Percentiles rank a stretch among this genome's conserved stretches.
phyloP scores from a whole-genome alignment of 2,888 invertebrate species.

The Morpho deidamia region DNA sequence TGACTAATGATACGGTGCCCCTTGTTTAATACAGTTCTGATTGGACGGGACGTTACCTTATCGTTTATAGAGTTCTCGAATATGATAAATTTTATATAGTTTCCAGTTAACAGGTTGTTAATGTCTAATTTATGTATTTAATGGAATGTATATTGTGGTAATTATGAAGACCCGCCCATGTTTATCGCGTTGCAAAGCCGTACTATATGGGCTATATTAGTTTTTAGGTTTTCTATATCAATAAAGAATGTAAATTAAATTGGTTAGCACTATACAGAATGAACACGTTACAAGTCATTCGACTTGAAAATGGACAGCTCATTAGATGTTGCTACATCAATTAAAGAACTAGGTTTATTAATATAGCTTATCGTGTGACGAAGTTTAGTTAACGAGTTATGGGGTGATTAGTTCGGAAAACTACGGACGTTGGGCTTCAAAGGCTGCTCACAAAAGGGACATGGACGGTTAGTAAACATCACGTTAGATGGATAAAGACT shows the following conservation, averaged over 20 bases:
- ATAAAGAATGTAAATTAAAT: too few species aligned
- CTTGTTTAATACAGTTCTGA: constrained; percentile 23
- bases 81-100: constrained; percentile 19
- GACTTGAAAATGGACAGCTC: too few species aligned
- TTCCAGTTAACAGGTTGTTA: constrained; percentile 17
- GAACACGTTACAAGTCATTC: too few species aligned
- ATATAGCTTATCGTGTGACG: background rate
- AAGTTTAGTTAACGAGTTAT: background rate
- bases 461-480: too few species aligned
- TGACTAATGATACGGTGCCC: constrained; percentile 46
- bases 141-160: background rate
- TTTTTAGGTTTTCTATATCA: too few species aligned
- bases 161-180: constrained; percentile 1
- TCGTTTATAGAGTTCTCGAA: constrained; percentile 10
- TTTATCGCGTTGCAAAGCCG: background rate
- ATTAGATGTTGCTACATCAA: too few species aligned
- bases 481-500: too few species aligned
- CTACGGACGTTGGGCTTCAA: too few species aligned
- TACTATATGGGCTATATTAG: background rate
- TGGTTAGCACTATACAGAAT: too few species aligned
- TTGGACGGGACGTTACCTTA: constrained; percentile 15
- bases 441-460: too few species aligned
- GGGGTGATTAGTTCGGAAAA: too few species aligned
- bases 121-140: constrained; percentile 5
- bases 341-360: background rate